Base-by-base conservation (phyloP, 2,797 vertebrate genomes). In the Pangasius larnaudii region DNA sequence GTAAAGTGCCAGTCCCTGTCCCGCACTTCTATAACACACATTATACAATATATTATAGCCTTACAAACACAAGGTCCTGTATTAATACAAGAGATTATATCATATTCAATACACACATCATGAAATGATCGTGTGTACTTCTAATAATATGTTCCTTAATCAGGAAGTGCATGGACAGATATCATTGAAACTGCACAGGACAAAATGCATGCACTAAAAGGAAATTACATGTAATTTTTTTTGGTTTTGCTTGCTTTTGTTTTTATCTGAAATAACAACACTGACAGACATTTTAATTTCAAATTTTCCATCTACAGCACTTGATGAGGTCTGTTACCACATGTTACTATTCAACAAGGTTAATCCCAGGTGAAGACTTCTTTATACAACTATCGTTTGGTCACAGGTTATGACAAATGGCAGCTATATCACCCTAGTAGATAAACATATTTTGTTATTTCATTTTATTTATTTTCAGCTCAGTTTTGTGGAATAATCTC, bases 11-110 rank as follows among this genome's bases (percentile, higher is more conserved):
- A 24, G 94, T 91, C 51, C 92, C 92, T 30, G 94, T 88, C 36
- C 92, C 91, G 71, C 95, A 94, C 90, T 96, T 96, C 96, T 97
- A 92, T 39, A 92, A 78, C 90, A 86, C 42, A 89, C 42, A 53
- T 59, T 24, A 85, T 74, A 59, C 90, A 1, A 39, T 39, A 39
- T 39, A 39, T 39, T 39, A 39, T 42, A 39, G 65, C 51, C 5
- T 85, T 51, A n/a, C 8, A 56, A 42, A 59, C 33, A 81, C 2
- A 2, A 24, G 33, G 13, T 27, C 33, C 6, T 16, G 14, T 30
- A n/a, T 9, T 78, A 30, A 18, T 53, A 33, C 14, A 9, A 7
- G n/a, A 56, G 1, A 56, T n/a, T 53, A 74, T n/a, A 14, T 24
- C 24, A 39, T 22, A 9, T 39, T 71, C 36, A 71, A n/a, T 39